Evolutionary conservation across 35 echinoderm and acorn worm species (phyloP), one percentile per base, ranked within the genome.

Genomic region (Anneissia japonica): DNA sequence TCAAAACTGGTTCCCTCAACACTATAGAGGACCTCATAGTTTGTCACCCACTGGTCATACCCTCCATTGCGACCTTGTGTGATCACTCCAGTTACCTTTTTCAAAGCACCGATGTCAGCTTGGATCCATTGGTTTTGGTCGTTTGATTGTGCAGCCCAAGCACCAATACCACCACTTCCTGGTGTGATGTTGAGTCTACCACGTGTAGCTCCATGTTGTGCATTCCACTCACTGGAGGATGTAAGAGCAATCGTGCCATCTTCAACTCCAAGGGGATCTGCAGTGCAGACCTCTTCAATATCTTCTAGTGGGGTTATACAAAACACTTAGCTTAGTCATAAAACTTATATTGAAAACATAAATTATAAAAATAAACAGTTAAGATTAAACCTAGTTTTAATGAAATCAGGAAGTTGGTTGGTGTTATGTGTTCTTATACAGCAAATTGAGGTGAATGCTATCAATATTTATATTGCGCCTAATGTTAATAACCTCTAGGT

Each of bases 121-220:
- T 86, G 84, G 17, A 86, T 86, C 84, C 84, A 86, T 35, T 86
- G 84, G 84, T 86, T 77, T 38, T 36, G 73, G 77, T 86, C 45
- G 30, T 86, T 86, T 26, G 72, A 0, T 77, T 34, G 84, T 11
- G 84, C 84, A 26, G 84, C 74, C 84, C 84, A 86, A 37, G 84
- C 84, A 77, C 84, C 84, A 12, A 73, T 28, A 23, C 36, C 37
- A 36, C 45, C 32, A 30, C 46, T 75, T 0, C 74, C 46, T 77
- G 73, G 73, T 26, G 74, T 39, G 12, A 56, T 73, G 28, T 86
- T 86, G 29, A 86, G 84, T 29, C 84, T 73, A 30, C 35, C 72
- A 41, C 74, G 36, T 46, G 37, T 39, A 0, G 84, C 31, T 5
- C 84, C 84, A 51, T 86, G 84, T 16, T 77, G 73, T 36, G 73